phyloP scores from a whole-genome alignment of 2,888 invertebrate genomes.

The Halictus ligatus region DNA sequence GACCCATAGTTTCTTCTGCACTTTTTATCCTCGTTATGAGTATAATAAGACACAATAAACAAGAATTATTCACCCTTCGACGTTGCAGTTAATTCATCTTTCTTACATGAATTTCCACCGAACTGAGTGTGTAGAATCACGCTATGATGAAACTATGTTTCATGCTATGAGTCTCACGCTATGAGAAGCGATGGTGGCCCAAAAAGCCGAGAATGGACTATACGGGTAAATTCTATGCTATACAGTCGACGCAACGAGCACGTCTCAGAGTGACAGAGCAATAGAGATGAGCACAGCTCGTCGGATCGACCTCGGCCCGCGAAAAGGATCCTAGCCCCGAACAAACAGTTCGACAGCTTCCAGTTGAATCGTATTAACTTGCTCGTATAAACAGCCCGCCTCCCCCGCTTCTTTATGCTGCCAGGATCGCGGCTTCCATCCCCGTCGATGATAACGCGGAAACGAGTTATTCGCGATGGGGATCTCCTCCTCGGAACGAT shows the following conservation, averaged over 20 bases:
- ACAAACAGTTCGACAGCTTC: conserved; percentile 10
- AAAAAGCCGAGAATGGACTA: no score
- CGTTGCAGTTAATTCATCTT: no score
- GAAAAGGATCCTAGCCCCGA: neutral
- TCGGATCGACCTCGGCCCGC: neutral
- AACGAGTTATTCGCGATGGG: neutral
- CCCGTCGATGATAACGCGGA: neutral
- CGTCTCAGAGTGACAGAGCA: neutral
- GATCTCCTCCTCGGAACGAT: conserved; percentile 4
- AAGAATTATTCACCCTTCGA: no score
- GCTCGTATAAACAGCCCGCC: conserved; percentile 5
- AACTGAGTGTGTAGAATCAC: no score
- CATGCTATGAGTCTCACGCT: no score
- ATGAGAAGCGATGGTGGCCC: no score
- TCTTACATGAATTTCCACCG: no score
- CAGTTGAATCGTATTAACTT: conserved; percentile 12
- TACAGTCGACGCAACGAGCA: neutral
- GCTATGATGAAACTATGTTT: no score
- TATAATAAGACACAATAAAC: no score
- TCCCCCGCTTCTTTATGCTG: neutral
- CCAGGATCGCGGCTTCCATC: neutral
- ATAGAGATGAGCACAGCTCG: neutral
- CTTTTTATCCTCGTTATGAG: no score
- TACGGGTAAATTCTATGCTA: no score
- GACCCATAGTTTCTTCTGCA: no score